phyloP scores from a whole-genome alignment of 2,888 invertebrate species.

The Corbicula japonica region DNA sequence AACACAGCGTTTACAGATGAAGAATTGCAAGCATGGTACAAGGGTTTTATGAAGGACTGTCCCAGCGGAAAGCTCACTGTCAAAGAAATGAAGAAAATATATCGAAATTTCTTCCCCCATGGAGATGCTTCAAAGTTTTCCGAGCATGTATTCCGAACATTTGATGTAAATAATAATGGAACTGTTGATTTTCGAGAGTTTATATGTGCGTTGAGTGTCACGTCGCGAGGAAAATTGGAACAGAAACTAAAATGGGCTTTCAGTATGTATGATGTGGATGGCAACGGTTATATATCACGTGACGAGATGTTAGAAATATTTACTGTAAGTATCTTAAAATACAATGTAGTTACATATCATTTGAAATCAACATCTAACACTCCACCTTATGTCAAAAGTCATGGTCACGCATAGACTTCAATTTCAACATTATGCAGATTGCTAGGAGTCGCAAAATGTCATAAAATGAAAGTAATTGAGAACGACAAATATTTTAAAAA shows the following conservation, averaged over 20 bases:
- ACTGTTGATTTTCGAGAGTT: constrained; percentile 99
- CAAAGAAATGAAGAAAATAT: constrained; percentile 99
- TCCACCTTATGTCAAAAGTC: no score
- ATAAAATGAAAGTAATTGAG: no score
- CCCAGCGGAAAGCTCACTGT: constrained; percentile 98
- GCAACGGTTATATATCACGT: constrained; percentile 98
- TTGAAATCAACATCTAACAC: no score
- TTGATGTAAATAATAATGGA: constrained; percentile 97
- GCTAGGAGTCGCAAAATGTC: no score
- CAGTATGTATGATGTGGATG: constrained; percentile 99
- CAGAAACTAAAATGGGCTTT: constrained; percentile 99
- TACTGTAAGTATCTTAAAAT: constrained; percentile 89
- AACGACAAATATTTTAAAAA: no score
- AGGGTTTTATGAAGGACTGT: constrained; percentile 99
- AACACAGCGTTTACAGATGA: constrained; percentile 99
- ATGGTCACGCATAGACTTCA: no score
- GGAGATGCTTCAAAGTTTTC: constrained; percentile 97
- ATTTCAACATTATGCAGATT: no score
- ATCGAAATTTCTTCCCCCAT: constrained; percentile 99
- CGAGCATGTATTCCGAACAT: constrained; percentile 96
- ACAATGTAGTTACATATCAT: no score
- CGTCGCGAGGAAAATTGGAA: constrained; percentile 98
- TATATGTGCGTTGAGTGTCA: constrained; percentile 98
- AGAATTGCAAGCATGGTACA: constrained; percentile 99
- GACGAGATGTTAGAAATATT: constrained; percentile 99